phyloP scores from a whole-genome alignment of 2,888 invertebrate species.

The Agrilus cyanescens region DNA sequence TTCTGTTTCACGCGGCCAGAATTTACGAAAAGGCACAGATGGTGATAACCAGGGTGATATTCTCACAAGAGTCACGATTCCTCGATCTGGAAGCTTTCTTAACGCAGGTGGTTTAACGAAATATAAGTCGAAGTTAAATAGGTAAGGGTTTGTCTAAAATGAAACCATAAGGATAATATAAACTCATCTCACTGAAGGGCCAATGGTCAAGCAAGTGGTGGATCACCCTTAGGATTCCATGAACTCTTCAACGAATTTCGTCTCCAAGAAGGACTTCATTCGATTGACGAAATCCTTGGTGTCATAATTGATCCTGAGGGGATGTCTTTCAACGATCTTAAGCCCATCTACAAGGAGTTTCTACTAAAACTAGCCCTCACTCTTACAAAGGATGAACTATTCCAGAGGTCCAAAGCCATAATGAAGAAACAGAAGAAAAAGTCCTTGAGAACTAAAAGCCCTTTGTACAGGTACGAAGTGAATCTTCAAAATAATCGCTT shows the following conservation, averaged over 20 bases:
- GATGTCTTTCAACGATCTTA: conserved; percentile 86
- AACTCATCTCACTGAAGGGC: conserved; percentile 39
- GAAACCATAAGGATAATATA: too few species aligned
- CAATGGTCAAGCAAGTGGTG: conserved; percentile 54
- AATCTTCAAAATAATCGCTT: not conserved
- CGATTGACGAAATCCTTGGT: conserved; percentile 76
- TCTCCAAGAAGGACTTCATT: conserved; percentile 77
- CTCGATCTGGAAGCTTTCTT: conserved; percentile 73
- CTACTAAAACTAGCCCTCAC: conserved; percentile 77
- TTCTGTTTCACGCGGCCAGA: conserved; percentile 37
- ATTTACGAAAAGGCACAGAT: conserved; percentile 27
- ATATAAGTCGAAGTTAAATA: conserved; percentile 59
- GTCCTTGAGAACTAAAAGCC: conserved; percentile 45
- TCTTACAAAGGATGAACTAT: conserved; percentile 83
- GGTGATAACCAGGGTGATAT: conserved; percentile 62
- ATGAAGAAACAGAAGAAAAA: conserved; percentile 76
- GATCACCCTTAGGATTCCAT: conserved; percentile 75
- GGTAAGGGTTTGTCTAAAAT: conserved; percentile 37
- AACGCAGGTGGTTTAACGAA: conserved; percentile 68
- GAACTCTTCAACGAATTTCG: conserved; percentile 80
- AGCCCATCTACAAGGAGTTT: conserved; percentile 85
- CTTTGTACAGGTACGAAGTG: conserved; percentile 29
- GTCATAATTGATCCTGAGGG: conserved; percentile 85
- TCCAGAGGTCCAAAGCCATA: conserved; percentile 78
- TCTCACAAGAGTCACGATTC: conserved; percentile 75